Conservation (phyloP, 2,113 vertebrate genomes). For the Spilogale gracilis region DNA sequence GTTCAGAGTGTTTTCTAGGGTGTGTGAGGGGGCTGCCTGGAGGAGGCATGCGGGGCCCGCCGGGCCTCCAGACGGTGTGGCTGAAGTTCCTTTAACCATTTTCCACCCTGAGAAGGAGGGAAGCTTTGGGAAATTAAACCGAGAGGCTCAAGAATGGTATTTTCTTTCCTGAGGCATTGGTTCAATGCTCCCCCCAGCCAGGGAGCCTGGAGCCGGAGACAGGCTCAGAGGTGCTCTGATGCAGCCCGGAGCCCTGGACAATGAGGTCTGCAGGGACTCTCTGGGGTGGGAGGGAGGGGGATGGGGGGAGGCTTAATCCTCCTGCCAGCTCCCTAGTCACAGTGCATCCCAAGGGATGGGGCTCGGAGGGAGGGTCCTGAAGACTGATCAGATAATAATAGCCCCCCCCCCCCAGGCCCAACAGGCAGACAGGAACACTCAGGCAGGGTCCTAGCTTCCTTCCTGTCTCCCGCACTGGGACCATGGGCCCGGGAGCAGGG, state of each 20-base stretch:
- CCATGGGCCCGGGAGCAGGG: rapidly evolving
- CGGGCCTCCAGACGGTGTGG: rapidly evolving
- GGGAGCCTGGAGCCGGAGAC: rapidly evolving
- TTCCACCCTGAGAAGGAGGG: neutral
- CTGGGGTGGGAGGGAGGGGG: no score
- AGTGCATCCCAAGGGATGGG: no score
- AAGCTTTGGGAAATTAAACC: neutral
- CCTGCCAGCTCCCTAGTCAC: neutral
- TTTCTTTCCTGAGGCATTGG: neutral
- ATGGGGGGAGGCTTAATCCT: neutral
- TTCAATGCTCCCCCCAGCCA: neutral
- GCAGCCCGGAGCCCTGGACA: rapidly evolving
- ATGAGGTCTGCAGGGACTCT: no score
- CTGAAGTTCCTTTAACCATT: neutral
- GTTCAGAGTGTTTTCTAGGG: neutral
- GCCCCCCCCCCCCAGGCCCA: neutral
- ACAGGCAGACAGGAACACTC: neutral
- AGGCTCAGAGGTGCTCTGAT: rapidly evolving
- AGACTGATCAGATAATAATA: no score
- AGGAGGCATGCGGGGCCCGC: neutral
- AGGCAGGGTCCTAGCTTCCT: neutral
- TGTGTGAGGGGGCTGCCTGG: neutral
- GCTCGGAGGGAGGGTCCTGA: no score
- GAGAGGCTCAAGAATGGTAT: neutral
- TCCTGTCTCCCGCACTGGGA: neutral